Conservation (phyloP, 2,888 invertebrate species). For the Panorpa germanica region DNA sequence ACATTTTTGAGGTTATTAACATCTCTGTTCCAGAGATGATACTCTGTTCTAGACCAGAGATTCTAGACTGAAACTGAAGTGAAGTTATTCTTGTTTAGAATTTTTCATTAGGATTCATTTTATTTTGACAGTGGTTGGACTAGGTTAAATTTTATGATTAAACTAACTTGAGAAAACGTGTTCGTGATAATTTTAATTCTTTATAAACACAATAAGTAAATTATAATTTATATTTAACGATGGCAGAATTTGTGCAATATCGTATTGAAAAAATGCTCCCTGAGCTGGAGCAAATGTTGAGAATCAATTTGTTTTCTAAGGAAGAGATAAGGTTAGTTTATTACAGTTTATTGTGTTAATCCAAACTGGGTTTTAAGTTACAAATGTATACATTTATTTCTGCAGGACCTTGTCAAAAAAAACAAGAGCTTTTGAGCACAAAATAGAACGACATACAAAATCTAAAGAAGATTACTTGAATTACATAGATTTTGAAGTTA, state of each 20-base stretch:
- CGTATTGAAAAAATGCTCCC: slow-evolving; percentile 61
- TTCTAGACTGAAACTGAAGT: too few species aligned
- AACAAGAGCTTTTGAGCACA: slow-evolving; percentile 52
- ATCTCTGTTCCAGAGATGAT: too few species aligned
- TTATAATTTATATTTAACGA: too few species aligned
- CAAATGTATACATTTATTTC: slow-evolving; percentile 12
- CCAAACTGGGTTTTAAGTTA: slow-evolving; percentile 3
- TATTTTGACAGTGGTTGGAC: too few species aligned
- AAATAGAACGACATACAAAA: slow-evolving; percentile 45
- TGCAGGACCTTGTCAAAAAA: slow-evolving; percentile 46
- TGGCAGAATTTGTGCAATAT: slow-evolving; percentile 69
- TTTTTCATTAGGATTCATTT: too few species aligned
- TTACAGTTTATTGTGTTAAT: slow-evolving; percentile 8
- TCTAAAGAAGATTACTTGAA: slow-evolving; percentile 47
- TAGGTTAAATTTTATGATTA: too few species aligned
- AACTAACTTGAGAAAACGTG: too few species aligned
- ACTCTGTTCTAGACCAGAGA: too few species aligned
- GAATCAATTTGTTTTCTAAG: slow-evolving; percentile 45
- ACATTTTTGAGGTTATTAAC: too few species aligned
- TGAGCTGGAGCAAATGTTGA: slow-evolving; percentile 62
- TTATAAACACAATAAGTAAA: too few species aligned
- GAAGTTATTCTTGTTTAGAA: too few species aligned
- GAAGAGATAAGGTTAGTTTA: slow-evolving; percentile 44
- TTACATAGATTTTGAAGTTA: slow-evolving; percentile 52
- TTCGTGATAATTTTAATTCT: too few species aligned